These are phyloP conservation scores for Lucifuga dentata DNA, from an alignment of 2,113 vertebrate genomes.

Conservation along the genomic window DNA sequence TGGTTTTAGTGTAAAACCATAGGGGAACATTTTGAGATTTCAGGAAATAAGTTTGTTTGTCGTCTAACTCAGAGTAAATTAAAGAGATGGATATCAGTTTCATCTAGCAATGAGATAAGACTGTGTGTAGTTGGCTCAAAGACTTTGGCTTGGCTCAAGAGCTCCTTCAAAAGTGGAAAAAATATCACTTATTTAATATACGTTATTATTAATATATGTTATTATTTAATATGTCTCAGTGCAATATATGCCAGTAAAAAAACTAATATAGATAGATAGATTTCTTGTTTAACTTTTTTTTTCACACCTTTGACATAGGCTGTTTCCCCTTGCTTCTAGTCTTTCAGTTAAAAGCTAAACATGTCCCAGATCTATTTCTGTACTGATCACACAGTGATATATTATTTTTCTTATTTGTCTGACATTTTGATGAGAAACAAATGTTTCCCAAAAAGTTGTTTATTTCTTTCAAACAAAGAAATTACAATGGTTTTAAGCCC, in stretches of 20 bases:
- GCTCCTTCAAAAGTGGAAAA: slow-evolving; percentile 18
- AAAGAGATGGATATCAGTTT: neutral
- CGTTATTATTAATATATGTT: no score
- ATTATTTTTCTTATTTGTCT: neutral
- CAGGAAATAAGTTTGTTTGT: neutral
- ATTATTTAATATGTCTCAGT: no score
- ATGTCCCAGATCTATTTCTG: neutral
- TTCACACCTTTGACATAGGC: no score
- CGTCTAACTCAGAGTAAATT: neutral
- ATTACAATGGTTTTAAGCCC: slow-evolving; percentile 10
- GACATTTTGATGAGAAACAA: neutral
- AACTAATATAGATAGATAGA: no score
- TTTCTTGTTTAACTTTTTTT: no score
- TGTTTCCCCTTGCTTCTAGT: neutral
- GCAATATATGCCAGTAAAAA: no score
- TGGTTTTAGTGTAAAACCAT: neutral
- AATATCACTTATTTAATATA: no score
- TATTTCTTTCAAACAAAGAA: slow-evolving; percentile 2
- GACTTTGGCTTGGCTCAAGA: no score
- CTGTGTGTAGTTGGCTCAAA: slow-evolving; percentile 48
- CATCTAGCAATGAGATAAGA: no score
- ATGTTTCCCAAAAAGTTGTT: neutral
- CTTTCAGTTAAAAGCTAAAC: neutral
- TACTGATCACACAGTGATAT: neutral
- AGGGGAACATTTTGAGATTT: no score